Base-by-base conservation (phyloP, 2,797 vertebrate genomes). In the Sebastes dallii region DNA sequence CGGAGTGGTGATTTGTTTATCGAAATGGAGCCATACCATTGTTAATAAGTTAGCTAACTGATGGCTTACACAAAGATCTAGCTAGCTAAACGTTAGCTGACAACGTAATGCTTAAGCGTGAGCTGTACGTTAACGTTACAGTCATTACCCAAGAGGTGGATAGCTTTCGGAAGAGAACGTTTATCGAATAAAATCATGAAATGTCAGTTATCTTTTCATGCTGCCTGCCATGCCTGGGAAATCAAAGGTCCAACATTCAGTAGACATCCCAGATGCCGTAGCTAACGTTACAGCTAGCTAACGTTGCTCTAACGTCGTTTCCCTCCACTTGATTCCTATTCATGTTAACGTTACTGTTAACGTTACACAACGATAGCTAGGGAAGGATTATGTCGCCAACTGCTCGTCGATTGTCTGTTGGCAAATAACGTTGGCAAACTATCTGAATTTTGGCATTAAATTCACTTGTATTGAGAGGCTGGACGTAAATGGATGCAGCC, bases 241-340 rank as follows among this genome's bases (percentile, higher is more conserved):
- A 80, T 8, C 14, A 4, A 16, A 32, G 5, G 24, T 62, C 42
- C 4, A 69, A 27, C 7, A 50, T n/a, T 2, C 29, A 71, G 10
- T 13, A 25, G 20, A 70, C 13, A 55, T 24, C 59, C 42, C 7
- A 16, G 24, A 75, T 18, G 8, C 1, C 7, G 8, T 16, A n/a
- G 70, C 77, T 81, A 79, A 39, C 65, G 16, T 75, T 75, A 36
- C 18, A 4, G 80, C 14, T 11, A 61, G 58, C 78, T 83, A 82
- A 62, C 71, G 39, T 68, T 66, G 69, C 78, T 74, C 18, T 61
- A 69, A 59, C 71, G 22, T 69, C 13, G 66, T 89, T 92, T 93
- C 89, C 91, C 88, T 92, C 90, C 86, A 88, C 71, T 74, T 12
- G 32, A 60, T 20, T 25, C 34, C 9, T 6, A 18, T 25, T 18